Conservation (phyloP, 2,888 invertebrate genomes). For the Drosophila cognata region DNA sequence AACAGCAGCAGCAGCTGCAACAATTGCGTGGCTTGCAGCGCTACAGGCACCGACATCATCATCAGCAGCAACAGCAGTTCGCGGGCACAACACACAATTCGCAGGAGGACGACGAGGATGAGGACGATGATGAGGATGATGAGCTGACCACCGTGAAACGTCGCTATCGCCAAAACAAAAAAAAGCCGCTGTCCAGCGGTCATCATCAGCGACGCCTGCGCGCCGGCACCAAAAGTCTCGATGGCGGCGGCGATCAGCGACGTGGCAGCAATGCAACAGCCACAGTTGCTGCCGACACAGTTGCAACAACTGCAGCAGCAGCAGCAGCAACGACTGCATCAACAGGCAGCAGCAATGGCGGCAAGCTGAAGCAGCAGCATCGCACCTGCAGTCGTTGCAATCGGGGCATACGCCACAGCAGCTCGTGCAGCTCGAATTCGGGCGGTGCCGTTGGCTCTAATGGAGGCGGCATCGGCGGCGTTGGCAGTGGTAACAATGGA, state of each 20-base stretch:
- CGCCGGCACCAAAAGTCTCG: slow-evolving; percentile 77
- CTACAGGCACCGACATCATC: slow-evolving; percentile 59
- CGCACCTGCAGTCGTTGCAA: slow-evolving; percentile 83
- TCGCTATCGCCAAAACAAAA: slow-evolving; percentile 83
- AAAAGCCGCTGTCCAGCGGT: slow-evolving; percentile 65
- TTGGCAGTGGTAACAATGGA: slow-evolving; percentile 81
- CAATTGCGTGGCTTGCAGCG: slow-evolving; percentile 56
- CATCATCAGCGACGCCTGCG: slow-evolving; percentile 81
- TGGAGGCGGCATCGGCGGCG: slow-evolving; percentile 56
- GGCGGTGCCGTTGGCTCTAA: slow-evolving; percentile 83
- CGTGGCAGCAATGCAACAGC: slow-evolving; percentile 43
- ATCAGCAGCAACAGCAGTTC: slow-evolving; percentile 48
- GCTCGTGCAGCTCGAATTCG: slow-evolving; percentile 87
- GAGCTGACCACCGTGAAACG: slow-evolving; percentile 78
- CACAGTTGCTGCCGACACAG: slow-evolving; percentile 27
- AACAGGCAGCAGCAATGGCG: slow-evolving; percentile 41
- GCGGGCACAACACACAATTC: slow-evolving; percentile 36
- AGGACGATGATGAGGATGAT: slow-evolving; percentile 76
- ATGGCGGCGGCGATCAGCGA: slow-evolving; percentile 61
- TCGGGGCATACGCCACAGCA: slow-evolving; percentile 84
- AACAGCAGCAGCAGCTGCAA: slow-evolving; percentile 29
- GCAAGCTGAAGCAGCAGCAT: slow-evolving; percentile 59
- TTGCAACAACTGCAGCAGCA: slow-evolving; percentile 1
- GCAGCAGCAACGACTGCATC: slow-evolving; percentile 8
- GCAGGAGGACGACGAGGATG: slow-evolving; percentile 69